These are phyloP conservation scores for Limnothrissa miodon DNA, from an alignment of 2,113 vertebrate species.

Conservation along the genomic window DNA sequence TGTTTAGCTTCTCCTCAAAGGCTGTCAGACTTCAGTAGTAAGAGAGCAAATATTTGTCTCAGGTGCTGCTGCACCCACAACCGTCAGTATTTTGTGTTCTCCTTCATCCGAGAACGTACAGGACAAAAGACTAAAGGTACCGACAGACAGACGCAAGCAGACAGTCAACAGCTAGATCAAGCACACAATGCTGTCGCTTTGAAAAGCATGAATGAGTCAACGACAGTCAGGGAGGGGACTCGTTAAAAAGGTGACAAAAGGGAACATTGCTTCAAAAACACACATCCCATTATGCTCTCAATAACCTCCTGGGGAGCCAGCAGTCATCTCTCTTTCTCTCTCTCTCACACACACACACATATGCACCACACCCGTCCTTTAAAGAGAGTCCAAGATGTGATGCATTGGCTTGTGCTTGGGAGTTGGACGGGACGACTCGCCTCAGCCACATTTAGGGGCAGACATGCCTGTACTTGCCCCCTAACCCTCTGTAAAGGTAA, in stretches of 20 bases:
- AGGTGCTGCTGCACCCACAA: not conserved
- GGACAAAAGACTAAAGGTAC: not conserved
- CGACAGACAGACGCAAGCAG: not conserved
- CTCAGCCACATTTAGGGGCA: not conserved
- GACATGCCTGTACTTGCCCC: not conserved
- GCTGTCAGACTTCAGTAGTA: conserved; percentile 12
- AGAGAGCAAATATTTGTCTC: conserved; percentile 6
- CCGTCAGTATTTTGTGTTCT: not conserved
- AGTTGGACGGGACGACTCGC: not conserved
- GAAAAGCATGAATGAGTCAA: not conserved
- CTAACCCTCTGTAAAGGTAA: not conserved
- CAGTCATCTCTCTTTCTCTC: too few relatives aligned
- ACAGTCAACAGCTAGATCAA: not conserved
- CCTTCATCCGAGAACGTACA: not conserved
- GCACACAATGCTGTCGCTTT: not conserved
- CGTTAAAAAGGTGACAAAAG: not conserved
- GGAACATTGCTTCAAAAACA: not conserved
- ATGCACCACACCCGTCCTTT: not conserved
- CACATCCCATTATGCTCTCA: not conserved
- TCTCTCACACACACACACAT: too few relatives aligned
- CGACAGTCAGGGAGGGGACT: not conserved
- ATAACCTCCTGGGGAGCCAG: not conserved
- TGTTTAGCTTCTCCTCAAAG: not conserved
- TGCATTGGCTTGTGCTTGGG: not conserved
- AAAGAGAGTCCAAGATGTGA: not conserved